These are phyloP conservation scores for Aelia acuminata DNA, from an alignment of 2,888 invertebrate genomes.

Conservation along the genomic window DNA sequence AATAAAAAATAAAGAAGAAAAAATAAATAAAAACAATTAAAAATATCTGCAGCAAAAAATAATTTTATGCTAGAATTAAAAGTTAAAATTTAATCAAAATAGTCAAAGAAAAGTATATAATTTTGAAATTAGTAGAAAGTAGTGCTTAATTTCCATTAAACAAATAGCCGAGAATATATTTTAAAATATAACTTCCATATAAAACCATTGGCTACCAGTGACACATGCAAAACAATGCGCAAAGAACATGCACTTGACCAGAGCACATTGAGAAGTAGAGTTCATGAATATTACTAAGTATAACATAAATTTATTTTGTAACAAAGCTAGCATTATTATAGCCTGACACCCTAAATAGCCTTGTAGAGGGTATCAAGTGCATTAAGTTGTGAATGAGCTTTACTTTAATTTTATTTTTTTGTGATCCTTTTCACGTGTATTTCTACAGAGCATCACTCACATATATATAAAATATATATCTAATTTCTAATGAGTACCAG, in stretches of 20 bases:
- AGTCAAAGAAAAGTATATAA: background rate
- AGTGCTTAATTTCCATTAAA: constrained; percentile 17
- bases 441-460: constrained; percentile 54
- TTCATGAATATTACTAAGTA: constrained; percentile 8
- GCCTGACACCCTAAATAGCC: constrained; percentile 23
- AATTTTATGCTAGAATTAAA: background rate
- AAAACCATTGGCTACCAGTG: constrained; percentile 57
- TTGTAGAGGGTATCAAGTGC: constrained; percentile 41
- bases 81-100: background rate
- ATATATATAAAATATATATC: constrained; percentile 4
- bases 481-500: constrained; percentile 12
- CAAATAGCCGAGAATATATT: constrained; percentile 37
- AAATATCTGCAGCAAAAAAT: background rate
- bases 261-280: constrained; percentile 57
- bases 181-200: constrained; percentile 25
- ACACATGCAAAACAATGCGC: constrained; percentile 57
- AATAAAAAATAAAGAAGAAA: background rate
- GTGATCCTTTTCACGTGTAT: constrained; percentile 51
- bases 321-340: constrained; percentile 24
- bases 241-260: constrained; percentile 53
- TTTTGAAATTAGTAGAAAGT: constrained; percentile 34
- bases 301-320: constrained; percentile 10
- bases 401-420: constrained; percentile 17
- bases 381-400: constrained; percentile 57
- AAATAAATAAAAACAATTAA: background rate